A percentile compares a stretch with the other conserved stretches of the same genome.
phyloP scores from a whole-genome alignment of 23 tunicate species.

The Clavelina lepadiformis region DNA sequence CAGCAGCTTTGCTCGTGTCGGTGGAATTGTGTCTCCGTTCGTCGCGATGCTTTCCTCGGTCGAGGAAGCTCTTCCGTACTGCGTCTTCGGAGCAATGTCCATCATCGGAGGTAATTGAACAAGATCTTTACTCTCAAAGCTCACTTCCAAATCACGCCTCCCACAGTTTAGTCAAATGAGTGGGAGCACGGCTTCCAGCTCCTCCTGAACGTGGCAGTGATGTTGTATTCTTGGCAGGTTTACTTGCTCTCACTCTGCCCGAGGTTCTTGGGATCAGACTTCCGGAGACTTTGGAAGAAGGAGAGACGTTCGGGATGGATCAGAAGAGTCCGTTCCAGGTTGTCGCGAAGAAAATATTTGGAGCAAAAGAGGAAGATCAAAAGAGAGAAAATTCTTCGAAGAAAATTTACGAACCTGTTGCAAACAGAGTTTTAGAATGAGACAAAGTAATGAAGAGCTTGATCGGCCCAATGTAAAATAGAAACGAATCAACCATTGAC shows the following conservation, averaged over 20 bases:
- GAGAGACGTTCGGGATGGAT: constrained; percentile 75
- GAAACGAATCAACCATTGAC: too few relatives aligned
- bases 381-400: too few relatives aligned
- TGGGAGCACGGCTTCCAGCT: not conserved
- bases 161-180: not conserved
- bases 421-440: too few relatives aligned
- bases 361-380: too few relatives aligned
- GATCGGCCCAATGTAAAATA: too few relatives aligned
- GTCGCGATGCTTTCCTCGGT: constrained; percentile 61
- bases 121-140: not conserved
- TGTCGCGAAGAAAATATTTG: too few relatives aligned
- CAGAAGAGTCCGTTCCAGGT: constrained; percentile 28
- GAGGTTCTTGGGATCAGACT: constrained; percentile 69
- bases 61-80: constrained; percentile 68
- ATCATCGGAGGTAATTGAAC: constrained; percentile 68
- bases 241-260: constrained; percentile 58
- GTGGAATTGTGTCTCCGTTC: constrained; percentile 75
- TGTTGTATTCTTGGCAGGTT: constrained; percentile 25
- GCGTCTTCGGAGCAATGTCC: constrained; percentile 72
- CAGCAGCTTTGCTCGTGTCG: constrained; percentile 89
- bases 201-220: not conserved
- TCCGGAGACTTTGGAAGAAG: constrained; percentile 84
- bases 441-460: too few relatives aligned
- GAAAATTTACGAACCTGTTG: too few relatives aligned
- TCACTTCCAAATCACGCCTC: not conserved